phyloP scores from a whole-genome alignment of 2,888 invertebrate species.

The Cephalotes varians region DNA sequence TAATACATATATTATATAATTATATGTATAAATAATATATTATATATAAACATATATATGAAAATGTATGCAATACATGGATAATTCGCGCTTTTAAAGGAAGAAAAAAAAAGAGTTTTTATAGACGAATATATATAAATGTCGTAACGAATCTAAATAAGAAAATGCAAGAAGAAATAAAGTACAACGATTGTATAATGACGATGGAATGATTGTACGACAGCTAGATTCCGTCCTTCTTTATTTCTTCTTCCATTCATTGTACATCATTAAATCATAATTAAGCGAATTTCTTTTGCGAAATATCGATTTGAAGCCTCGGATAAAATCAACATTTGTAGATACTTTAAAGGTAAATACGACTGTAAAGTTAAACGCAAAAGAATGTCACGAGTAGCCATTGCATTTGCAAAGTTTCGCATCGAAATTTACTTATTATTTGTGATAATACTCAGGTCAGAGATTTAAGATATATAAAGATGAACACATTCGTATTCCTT shows the following conservation, averaged over 20 bases:
- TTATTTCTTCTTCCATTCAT: neutral
- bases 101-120: neutral
- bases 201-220: neutral
- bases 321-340: neutral
- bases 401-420: neutral
- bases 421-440: neutral
- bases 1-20: neutral
- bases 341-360: conserved; percentile 6
- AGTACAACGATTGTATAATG: too few species aligned
- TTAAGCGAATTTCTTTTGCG: neutral
- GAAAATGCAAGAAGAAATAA: neutral
- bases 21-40: neutral
- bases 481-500: neutral
- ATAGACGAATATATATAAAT: neutral
- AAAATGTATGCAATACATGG: neutral
- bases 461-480: neutral
- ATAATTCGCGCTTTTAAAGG: neutral
- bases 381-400: neutral
- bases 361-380: neutral
- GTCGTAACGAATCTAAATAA: neutral
- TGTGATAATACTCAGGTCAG: neutral
- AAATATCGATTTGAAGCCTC: neutral
- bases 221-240: neutral
- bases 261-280: neutral
- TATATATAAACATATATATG: neutral